Evolutionary conservation across 1,140 invertebrate species (phyloP).

Genomic region (Magallana gigas): DNA sequence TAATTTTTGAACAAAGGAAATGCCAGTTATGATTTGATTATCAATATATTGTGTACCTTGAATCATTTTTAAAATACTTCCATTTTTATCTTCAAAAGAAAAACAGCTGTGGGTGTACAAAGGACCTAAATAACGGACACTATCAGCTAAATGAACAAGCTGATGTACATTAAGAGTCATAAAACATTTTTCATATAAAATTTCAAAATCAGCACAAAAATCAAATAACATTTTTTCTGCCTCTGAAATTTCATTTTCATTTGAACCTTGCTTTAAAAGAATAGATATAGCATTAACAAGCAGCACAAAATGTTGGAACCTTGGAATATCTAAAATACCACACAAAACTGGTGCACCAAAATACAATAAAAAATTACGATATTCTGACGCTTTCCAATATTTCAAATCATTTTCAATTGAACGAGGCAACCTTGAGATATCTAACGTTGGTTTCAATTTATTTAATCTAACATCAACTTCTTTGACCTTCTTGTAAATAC

Average conservation of each 20-base stretch:
- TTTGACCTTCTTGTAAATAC: not conserved
- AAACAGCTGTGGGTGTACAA: conserved; percentile 54
- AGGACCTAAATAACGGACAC: conserved; percentile 46
- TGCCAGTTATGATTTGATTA: conserved; percentile 51
- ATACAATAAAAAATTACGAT: conserved; percentile 50
- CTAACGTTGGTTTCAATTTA: conserved; percentile 11
- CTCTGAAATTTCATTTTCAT: conserved; percentile 4
- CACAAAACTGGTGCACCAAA: conserved; percentile 42
- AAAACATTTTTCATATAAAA: conserved; percentile 36
- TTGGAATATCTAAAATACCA: conserved; percentile 45
- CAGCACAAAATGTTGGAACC: conserved; percentile 41
- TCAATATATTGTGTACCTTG: conserved; percentile 48
- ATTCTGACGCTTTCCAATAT: conserved; percentile 60
- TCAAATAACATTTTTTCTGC: conserved; percentile 14
- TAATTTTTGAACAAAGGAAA: conserved; percentile 56
- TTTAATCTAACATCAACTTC: not conserved
- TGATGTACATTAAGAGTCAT: conserved; percentile 48
- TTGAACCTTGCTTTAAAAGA: conserved; percentile 28
- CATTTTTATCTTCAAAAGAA: conserved; percentile 51
- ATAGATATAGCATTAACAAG: conserved; percentile 43
- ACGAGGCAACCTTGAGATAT: conserved; percentile 46
- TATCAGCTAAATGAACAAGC: conserved; percentile 29
- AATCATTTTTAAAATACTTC: conserved; percentile 39
- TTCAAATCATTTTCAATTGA: conserved; percentile 50
- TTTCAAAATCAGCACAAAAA: conserved; percentile 15